These are phyloP conservation scores for Acromyrmex charruanus DNA, from an alignment of 1,140 invertebrate genomes.

Conservation along the genomic window DNA sequence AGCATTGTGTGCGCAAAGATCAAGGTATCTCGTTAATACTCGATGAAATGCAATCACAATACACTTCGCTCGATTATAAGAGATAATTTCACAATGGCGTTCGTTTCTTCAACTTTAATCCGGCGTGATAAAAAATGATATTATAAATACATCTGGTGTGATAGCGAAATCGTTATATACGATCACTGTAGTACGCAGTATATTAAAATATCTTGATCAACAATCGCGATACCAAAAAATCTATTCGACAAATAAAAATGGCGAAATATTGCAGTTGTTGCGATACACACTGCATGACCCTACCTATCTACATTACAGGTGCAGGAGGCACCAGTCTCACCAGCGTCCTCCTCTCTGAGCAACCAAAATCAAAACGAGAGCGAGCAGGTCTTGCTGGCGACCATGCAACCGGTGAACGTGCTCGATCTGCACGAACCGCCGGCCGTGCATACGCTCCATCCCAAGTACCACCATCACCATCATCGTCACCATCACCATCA, in stretches of 20 bases:
- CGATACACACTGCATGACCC: background rate
- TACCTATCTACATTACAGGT: constrained; percentile 73
- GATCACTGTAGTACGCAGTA: background rate
- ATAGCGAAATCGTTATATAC: constrained; percentile 4
- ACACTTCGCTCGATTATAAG: constrained; percentile 13
- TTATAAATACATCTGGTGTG: background rate
- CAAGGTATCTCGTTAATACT: constrained; percentile 31
- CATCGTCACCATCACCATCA: constrained; percentile 80
- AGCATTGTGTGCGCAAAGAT: constrained; percentile 42
- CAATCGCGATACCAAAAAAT: background rate
- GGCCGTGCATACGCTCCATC: constrained; percentile 87
- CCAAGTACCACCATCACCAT: constrained; percentile 86
- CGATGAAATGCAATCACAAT: constrained; percentile 13
- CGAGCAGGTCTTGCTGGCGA: constrained; percentile 90
- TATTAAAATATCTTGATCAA: constrained; percentile 4
- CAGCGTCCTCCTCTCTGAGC: constrained; percentile 84
- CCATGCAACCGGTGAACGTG: constrained; percentile 91
- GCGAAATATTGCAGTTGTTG: background rate
- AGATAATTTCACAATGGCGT: constrained; percentile 9
- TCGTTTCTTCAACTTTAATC: background rate
- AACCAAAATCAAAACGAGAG: constrained; percentile 85
- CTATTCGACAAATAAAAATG: background rate
- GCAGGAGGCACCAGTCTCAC: constrained; percentile 84
- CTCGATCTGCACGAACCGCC: constrained; percentile 89
- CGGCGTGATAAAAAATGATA: background rate